Conservation (phyloP, 2,113 vertebrate genomes). For the Calidris pygmaea region DNA sequence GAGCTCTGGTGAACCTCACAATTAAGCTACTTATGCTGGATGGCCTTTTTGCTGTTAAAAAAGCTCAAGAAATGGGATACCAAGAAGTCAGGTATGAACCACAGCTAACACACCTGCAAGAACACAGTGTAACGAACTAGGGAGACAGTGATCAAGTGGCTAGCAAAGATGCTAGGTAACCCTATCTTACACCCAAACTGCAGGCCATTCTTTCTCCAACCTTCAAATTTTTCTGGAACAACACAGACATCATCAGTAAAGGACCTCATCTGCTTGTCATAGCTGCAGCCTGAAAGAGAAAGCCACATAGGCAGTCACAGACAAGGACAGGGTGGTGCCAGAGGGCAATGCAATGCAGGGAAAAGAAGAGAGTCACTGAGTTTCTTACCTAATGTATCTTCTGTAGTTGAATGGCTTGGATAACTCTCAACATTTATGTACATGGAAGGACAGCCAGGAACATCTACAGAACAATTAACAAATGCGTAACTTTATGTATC, state of each 20-base stretch:
- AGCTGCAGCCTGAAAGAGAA: conserved; percentile 83
- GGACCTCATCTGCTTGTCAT: conserved; percentile 79
- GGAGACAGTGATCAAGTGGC: not conserved
- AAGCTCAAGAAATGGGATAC: not conserved
- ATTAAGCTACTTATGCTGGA: not conserved
- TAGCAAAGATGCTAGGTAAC: not conserved
- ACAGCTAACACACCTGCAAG: not conserved
- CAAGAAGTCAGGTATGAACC: not conserved
- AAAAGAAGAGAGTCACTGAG: rapidly evolving
- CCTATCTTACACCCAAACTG: not conserved
- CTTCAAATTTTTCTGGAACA: conserved; percentile 96
- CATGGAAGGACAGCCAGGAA: conserved; percentile 87
- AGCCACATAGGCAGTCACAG: not conserved
- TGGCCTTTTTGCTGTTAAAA: not conserved
- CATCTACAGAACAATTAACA: conserved; percentile 76
- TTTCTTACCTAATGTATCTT: conserved; percentile 75
- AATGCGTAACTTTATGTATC: not conserved
- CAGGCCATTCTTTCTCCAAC: conserved; percentile 66
- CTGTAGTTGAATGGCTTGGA: conserved; percentile 73
- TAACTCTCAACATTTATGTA: conserved; percentile 85
- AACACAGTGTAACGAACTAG: rapidly evolving
- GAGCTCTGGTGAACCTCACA: not conserved
- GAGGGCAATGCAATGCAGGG: not conserved
- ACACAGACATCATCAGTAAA: conserved; percentile 88
- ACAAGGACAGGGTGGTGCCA: rapidly evolving